Evolutionary conservation across 2,797 vertebrate genomes (phyloP), one percentile per base, ranked within the genome.

Genomic region (Macropus fuliginosus): DNA sequence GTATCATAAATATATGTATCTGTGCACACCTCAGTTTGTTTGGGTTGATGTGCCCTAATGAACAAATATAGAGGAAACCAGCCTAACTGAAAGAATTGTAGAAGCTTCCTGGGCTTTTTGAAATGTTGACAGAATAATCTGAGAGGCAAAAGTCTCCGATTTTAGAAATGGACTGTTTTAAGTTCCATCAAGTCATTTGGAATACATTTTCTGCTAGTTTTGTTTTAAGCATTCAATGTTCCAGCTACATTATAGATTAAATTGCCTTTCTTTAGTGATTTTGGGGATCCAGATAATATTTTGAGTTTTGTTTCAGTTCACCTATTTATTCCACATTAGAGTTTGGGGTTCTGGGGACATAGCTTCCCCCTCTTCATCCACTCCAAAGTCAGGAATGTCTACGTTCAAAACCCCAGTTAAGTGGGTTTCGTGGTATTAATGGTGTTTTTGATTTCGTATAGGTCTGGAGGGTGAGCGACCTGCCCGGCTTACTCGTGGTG

Each of bases 391-490:
- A 46, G 40, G 21, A 27, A 46, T 81, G 21, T 46, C 8, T 24
- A 27, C 9, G 10, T 81, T 46, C n/a, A 74, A 40, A 74, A 2
- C 90, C 91, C 27, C 9, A 5, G 1, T 55, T 40, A 74, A 2
- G 1, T 18, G 1, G n/a, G 18, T 62, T 93, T 66, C 12, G 18
- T 1, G 62, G 0, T 50, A 21, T 94, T 97, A 13, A 96, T 54
- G 0, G 0, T 91, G 18, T 93, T 31, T 92, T 95, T 94, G 13
- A 56, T 94, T 91, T 91, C 93, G 9, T 96, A 0, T 97, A 99
- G 99, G 99, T 98, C 98, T 99, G 98, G 99, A 99, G 97, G 99
- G 99, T 56, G 99, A 99, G 97, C 99, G 99, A 93, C 99, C 99
- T 0, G 99, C 99, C 0, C 99, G 99, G 93, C 99, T 99, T 11